Percentiles rank a stretch among this genome's conserved stretches.
These are phyloP conservation scores for Melinaea marsaeus DNA, from an alignment of 2,888 invertebrate species.

Conservation along the genomic window DNA sequence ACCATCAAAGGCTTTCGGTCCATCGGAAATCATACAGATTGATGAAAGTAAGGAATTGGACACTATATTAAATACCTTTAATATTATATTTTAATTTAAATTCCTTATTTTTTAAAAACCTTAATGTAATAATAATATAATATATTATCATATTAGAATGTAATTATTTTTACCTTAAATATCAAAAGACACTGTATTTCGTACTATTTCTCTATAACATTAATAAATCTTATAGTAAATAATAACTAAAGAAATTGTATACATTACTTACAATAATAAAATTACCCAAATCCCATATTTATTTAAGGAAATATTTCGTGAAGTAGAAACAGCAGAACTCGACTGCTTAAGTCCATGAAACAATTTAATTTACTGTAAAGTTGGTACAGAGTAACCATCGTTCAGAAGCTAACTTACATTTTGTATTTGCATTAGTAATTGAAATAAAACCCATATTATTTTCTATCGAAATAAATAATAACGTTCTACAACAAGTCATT, in stretches of 20 bases:
- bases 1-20: no score
- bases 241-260: not conserved
- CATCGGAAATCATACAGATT: no score
- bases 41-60: no score
- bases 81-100: no score
- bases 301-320: not conserved
- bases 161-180: no score
- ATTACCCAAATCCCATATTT: not conserved
- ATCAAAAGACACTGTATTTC: no score
- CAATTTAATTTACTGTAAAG: slow-evolving; percentile 3
- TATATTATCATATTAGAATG: no score
- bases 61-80: no score
- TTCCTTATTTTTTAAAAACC: no score
- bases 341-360: slow-evolving; percentile 2
- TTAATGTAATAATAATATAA: no score
- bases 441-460: not conserved
- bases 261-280: not conserved
- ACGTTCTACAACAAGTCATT: not conserved
- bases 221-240: not conserved
- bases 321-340: slow-evolving; percentile 4
- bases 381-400: not conserved
- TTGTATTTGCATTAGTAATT: not conserved
- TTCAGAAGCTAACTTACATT: not conserved
- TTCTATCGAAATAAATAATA: not conserved
- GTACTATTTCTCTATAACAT: no score